phyloP scores from a whole-genome alignment of 2,113 vertebrate species.

The Electrona antarctica region DNA sequence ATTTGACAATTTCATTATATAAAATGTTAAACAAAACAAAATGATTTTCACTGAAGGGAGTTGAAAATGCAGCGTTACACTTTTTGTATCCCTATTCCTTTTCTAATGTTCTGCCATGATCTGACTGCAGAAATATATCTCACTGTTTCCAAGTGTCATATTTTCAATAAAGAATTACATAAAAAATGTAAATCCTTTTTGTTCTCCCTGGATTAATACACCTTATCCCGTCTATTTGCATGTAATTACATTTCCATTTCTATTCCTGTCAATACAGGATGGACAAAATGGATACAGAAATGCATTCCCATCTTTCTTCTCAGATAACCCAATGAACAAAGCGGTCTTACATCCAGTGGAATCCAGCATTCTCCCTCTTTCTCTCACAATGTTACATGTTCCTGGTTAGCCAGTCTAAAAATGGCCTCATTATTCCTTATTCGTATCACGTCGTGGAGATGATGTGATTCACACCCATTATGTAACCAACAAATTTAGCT shows the following conservation, averaged over 20 bases:
- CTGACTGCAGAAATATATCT: too few relatives aligned
- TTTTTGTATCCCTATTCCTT: too few relatives aligned
- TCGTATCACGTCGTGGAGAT: slow-evolving; percentile 34
- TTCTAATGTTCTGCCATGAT: too few relatives aligned
- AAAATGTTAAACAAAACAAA: too few relatives aligned
- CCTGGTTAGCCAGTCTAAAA: slow-evolving; percentile 51
- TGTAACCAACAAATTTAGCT: slow-evolving; percentile 49
- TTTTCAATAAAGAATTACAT: too few relatives aligned
- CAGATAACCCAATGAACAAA: slow-evolving; percentile 19
- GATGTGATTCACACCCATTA: slow-evolving; percentile 56
- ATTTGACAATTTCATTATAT: slow-evolving; percentile 1
- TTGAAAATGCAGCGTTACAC: too few relatives aligned
- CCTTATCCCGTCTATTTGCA: neutral
- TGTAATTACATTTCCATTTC: too few relatives aligned
- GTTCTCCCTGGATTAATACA: neutral
- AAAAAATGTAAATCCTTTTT: neutral
- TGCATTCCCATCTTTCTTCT: slow-evolving; percentile 11
- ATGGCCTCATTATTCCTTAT: slow-evolving; percentile 57
- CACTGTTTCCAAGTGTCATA: too few relatives aligned
- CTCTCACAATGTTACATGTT: neutral
- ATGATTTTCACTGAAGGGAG: too few relatives aligned
- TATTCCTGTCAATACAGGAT: neutral
- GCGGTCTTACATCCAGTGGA: slow-evolving; percentile 2
- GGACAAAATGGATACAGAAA: neutral
- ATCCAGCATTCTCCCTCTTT: slow-evolving; percentile 4